Conservation (phyloP, 2,888 invertebrate genomes). For the Coelopa pilipes region DNA sequence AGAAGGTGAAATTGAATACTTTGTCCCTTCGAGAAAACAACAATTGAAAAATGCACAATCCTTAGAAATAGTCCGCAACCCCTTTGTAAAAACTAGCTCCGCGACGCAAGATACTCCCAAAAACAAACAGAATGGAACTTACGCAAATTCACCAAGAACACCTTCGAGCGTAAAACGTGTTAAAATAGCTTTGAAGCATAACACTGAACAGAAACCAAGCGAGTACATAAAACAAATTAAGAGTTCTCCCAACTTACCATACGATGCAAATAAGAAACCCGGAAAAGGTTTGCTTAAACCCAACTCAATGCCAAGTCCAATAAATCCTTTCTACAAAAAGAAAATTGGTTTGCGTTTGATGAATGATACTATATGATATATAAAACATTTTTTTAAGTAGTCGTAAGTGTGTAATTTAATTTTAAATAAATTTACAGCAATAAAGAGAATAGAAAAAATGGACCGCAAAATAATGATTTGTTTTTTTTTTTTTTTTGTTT, state of each 20-base stretch:
- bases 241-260: slow-evolving; percentile 80
- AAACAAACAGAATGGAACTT: slow-evolving; percentile 36
- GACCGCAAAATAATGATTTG: not conserved
- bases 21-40: slow-evolving; percentile 59
- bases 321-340: slow-evolving; percentile 81
- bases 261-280: slow-evolving; percentile 77
- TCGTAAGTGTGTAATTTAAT: slow-evolving; percentile 15
- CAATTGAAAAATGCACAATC: slow-evolving; percentile 58
- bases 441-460: not conserved
- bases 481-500: not conserved
- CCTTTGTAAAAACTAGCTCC: slow-evolving; percentile 50
- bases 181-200: slow-evolving; percentile 77
- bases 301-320: slow-evolving; percentile 74
- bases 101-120: slow-evolving; percentile 45
- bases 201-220: slow-evolving; percentile 76
- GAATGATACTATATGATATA: slow-evolving; percentile 57
- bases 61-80: slow-evolving; percentile 49
- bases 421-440: slow-evolving; percentile 13
- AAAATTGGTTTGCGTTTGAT: slow-evolving; percentile 58
- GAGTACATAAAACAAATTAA: slow-evolving; percentile 79
- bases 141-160: slow-evolving; percentile 39
- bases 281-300: slow-evolving; percentile 79
- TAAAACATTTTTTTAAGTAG: slow-evolving; percentile 14
- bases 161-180: slow-evolving; percentile 71
- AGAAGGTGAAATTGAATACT: slow-evolving; percentile 66